Evolutionary conservation across 2,888 invertebrate genomes (phyloP), one percentile per base, ranked within the genome.

Genomic region (Andrena chrysosceles): DNA sequence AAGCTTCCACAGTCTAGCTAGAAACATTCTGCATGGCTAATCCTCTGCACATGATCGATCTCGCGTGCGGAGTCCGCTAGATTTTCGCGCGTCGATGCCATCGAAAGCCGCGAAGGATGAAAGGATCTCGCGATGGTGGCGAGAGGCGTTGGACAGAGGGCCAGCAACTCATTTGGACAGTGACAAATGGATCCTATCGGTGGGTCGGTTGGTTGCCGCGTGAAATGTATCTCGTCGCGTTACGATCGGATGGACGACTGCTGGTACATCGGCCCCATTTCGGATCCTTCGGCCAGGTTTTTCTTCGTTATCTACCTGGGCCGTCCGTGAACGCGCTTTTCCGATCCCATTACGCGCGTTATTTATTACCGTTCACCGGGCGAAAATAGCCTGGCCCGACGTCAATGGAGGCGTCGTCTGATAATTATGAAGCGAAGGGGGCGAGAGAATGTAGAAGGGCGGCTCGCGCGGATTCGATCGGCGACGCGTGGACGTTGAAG

Each of bases 171-270:
- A 70, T 73, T 79, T 48, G 77, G 89, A 89, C 89, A 89, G 85
- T 89, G 89, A 89, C 85, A 89, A 89, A 89, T 89, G 89, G 87
- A 84, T 79, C 68, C 42, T 60, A 64, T 76, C 77, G 84, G 74
- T 74, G 42, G 49, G 73, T 74, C 77, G 76, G 71, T 73, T 60
- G 62, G 75, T 81, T 49, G 60, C 80, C 56, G 33, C 77, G 88
- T 86, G 83, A 83, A 85, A 87, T 78, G 77, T 89, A 89, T 84
- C 84, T 81, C 77, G 69, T 60, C 80, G 77, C 69, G 78, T 87
- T 84, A 82, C 78, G 74, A 85, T 80, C 76, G 78, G 75, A 84
- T 77, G 80, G 84, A 86, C 86, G 85, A 84, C 80, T 68, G 82
- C 63, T 79, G 78, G 77, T 76, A 42, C 42, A 86, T 87, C 88